phyloP scores from a whole-genome alignment of 1,140 invertebrate genomes.

The Drosophila kikkawai region DNA sequence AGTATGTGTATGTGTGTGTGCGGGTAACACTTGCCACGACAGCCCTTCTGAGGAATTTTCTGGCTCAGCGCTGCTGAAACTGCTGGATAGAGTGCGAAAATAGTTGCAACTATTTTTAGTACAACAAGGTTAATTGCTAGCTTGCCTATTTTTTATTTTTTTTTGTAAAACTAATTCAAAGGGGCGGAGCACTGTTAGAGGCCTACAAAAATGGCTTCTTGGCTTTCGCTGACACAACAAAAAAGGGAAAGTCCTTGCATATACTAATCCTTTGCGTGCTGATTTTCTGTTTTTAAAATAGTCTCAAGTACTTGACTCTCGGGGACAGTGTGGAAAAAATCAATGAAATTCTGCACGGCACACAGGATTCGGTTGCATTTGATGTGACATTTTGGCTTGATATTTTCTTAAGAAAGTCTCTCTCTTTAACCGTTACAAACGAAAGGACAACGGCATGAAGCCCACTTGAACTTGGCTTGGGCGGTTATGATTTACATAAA shows the following conservation, averaged over 20 bases:
- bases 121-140: constrained; percentile 6
- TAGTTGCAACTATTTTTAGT: constrained; percentile 76
- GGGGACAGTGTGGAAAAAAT: constrained; percentile 56
- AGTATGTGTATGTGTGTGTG: constrained; percentile 61
- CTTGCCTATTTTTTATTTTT: constrained; percentile 13
- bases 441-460: not conserved
- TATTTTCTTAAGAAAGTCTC: not conserved
- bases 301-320: constrained; percentile 24
- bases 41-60: constrained; percentile 73
- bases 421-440: constrained; percentile 7
- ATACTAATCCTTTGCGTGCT: constrained; percentile 24
- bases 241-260: not conserved
- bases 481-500: constrained; percentile 6
- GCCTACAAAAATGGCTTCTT: constrained; percentile 5
- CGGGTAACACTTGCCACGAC: constrained; percentile 76
- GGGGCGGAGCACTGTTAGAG: not conserved
- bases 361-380: constrained; percentile 26
- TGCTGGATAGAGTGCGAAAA: constrained; percentile 60
- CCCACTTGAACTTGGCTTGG: constrained; percentile 1
- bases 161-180: not conserved
- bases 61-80: constrained; percentile 64
- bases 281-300: constrained; percentile 22
- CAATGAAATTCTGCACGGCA: constrained; percentile 76
- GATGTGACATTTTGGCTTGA: constrained; percentile 4
- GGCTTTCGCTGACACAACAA: constrained; percentile 21